Conservation (phyloP, 2,888 invertebrate genomes). For the Thecophora atra region DNA sequence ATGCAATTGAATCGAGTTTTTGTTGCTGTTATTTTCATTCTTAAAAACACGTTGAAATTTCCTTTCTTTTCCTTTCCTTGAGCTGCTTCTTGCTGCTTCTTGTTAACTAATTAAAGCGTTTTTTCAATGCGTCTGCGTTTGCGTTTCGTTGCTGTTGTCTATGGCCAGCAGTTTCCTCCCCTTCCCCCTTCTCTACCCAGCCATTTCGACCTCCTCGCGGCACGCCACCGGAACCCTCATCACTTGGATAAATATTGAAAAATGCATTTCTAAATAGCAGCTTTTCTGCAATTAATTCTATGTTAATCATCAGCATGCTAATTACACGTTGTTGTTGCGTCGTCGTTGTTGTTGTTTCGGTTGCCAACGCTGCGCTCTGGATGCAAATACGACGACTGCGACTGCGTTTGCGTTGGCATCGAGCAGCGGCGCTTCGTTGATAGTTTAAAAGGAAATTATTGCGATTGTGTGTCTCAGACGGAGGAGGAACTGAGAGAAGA, state of each 20-base stretch:
- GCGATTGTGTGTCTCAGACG: slow-evolving; percentile 38
- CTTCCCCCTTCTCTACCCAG: not conserved
- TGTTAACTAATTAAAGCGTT: not conserved
- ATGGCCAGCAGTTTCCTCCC: too few species aligned
- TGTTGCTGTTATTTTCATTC: not conserved
- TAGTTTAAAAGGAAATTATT: slow-evolving; percentile 40
- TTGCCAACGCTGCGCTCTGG: slow-evolving; percentile 41
- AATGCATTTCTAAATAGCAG: slow-evolving; percentile 31
- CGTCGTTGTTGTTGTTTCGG: slow-evolving; percentile 32
- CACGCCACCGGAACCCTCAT: not conserved
- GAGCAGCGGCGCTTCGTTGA: slow-evolving; percentile 25
- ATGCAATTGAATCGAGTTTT: not conserved
- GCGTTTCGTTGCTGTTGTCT: not conserved
- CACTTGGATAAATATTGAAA: not conserved
- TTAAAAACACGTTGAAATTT: not conserved
- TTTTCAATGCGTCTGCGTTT: not conserved
- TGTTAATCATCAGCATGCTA: slow-evolving; percentile 43
- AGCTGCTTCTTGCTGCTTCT: not conserved
- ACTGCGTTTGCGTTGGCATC: too few species aligned
- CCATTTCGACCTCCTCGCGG: not conserved
- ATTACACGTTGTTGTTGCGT: slow-evolving; percentile 35
- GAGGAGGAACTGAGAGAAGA: not conserved
- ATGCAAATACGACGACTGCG: slow-evolving; percentile 40
- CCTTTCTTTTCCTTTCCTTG: not conserved
- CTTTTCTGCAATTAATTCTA: slow-evolving; percentile 41